phyloP scores from a whole-genome alignment of 2,113 vertebrate species.

The Myotis davidii region DNA sequence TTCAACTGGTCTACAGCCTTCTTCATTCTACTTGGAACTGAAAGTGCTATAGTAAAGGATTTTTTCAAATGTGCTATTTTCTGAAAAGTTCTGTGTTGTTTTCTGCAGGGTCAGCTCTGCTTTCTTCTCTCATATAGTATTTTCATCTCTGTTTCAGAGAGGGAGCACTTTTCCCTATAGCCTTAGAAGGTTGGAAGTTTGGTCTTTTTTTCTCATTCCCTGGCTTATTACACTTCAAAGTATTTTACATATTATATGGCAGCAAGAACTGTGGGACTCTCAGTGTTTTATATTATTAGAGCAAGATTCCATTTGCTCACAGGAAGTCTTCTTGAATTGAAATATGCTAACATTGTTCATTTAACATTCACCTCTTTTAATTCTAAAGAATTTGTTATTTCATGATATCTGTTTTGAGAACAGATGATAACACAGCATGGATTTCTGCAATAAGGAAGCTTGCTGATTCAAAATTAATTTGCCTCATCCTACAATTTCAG shows the following conservation, averaged over 20 bases:
- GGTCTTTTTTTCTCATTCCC: not conserved
- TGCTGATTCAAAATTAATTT: conserved; percentile 83
- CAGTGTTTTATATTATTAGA: conserved; percentile 12
- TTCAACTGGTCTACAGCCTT: not conserved
- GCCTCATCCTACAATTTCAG: conserved; percentile 70
- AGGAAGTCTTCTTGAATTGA: conserved; percentile 53
- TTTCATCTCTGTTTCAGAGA: not conserved
- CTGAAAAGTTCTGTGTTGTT: not conserved
- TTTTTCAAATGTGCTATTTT: not conserved
- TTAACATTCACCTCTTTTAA: conserved; percentile 34
- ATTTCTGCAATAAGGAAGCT: conserved; percentile 77
- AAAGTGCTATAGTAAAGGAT: not conserved
- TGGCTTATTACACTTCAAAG: conserved; percentile 38
- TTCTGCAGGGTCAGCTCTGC: not conserved
- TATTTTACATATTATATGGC: not conserved
- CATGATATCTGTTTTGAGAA: conserved; percentile 59
- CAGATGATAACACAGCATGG: conserved; percentile 87
- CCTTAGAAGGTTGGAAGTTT: not conserved
- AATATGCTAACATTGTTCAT: conserved; percentile 45
- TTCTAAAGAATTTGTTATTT: conserved; percentile 65
- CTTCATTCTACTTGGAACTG: not conserved
- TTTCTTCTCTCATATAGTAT: not conserved
- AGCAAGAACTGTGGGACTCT: not conserved
- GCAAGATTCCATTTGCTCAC: conserved; percentile 42
- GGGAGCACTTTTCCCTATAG: not conserved